Conservation (phyloP, 2,797 vertebrate genomes). For the Basileuterus tristriatus region DNA sequence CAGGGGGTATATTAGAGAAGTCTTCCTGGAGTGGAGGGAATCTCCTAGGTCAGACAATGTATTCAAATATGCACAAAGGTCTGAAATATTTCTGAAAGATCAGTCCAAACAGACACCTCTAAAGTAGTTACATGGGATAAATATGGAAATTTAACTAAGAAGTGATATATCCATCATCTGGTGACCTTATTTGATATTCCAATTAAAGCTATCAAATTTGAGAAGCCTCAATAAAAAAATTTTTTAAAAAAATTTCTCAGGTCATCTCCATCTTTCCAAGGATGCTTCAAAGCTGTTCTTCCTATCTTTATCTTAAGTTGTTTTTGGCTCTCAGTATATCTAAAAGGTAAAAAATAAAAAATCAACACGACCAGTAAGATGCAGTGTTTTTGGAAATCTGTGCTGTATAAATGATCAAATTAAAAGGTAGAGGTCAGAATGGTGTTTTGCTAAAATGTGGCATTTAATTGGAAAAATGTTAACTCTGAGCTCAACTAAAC, state of each 20-base stretch:
- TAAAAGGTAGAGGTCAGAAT: conserved; percentile 13
- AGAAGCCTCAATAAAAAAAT: neutral
- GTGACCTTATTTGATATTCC: neutral
- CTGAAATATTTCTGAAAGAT: neutral
- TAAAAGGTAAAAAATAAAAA: neutral
- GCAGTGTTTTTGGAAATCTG: neutral
- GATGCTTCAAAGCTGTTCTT: neutral
- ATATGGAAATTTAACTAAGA: conserved; percentile 1
- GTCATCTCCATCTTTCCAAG: neutral
- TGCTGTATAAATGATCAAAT: conserved; percentile 1
- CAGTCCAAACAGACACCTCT: neutral
- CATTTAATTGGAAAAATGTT: conserved; percentile 5
- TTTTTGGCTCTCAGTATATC: neutral
- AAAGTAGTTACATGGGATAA: neutral
- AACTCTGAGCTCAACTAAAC: neutral
- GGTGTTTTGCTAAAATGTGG: neutral
- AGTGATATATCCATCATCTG: neutral
- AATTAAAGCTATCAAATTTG: neutral
- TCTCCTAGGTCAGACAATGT: neutral
- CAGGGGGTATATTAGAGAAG: neutral
- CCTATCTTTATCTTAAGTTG: neutral
- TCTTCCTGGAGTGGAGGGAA: neutral
- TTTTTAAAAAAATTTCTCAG: neutral
- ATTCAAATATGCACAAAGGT: neutral
- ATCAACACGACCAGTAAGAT: neutral